Evolutionary conservation across 2,797 vertebrate species (phyloP).

Genomic region (Denticeps clupeoides): DNA sequence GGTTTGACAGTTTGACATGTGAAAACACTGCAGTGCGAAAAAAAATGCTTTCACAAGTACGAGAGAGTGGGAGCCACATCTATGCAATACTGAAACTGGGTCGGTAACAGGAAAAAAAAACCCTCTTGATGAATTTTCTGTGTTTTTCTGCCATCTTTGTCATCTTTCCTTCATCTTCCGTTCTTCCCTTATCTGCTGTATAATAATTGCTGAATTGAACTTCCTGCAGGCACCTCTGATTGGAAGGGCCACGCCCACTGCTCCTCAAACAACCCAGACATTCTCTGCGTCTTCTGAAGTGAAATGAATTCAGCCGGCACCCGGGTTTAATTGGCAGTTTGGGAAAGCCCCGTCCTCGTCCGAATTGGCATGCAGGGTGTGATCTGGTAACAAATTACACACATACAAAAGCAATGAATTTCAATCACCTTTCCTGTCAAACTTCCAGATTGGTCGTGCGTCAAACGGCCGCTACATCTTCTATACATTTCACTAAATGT

Average conservation of each 20-base stretch:
- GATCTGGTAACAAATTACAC: conserved; percentile 48
- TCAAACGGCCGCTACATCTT: conserved; percentile 36
- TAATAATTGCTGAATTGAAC: too few species aligned
- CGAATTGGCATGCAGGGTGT: conserved; percentile 39
- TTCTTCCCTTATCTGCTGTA: too few species aligned
- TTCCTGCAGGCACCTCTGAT: too few species aligned
- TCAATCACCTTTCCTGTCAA: conserved; percentile 53
- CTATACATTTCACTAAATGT: conserved; percentile 40
- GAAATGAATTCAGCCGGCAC: conserved; percentile 23
- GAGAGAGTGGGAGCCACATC: too few species aligned
- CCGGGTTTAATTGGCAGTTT: conserved; percentile 45
- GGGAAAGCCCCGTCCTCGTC: conserved; percentile 29
- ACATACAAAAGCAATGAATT: conserved; percentile 55
- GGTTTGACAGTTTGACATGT: too few species aligned
- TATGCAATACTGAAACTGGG: too few species aligned
- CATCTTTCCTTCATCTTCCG: neutral
- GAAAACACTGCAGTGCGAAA: too few species aligned
- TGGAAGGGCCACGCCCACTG: conserved; percentile 6
- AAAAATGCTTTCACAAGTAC: too few species aligned
- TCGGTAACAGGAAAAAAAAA: too few species aligned
- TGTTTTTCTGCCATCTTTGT: neutral
- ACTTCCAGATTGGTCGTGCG: conserved; percentile 37
- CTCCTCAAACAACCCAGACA: too few species aligned
- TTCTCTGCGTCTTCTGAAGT: conserved; percentile 3
- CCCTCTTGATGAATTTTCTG: neutral